Evolutionary conservation across 1,140 invertebrate genomes (phyloP).

Genomic region (Agrypnia vestita): DNA sequence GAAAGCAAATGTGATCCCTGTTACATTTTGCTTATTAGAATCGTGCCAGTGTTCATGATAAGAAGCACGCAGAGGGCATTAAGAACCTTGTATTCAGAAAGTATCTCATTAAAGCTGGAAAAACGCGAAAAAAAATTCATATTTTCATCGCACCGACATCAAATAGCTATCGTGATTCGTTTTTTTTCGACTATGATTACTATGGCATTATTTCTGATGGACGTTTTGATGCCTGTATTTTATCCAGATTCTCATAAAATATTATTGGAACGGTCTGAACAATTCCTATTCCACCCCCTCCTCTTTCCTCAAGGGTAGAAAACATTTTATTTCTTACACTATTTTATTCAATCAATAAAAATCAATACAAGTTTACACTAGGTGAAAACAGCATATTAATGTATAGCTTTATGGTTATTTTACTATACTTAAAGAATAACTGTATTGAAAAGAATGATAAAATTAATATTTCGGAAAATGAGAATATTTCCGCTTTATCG

Average conservation of each 20-base stretch:
- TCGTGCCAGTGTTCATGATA: neutral
- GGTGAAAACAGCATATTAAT: neutral
- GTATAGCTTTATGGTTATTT: too few species aligned
- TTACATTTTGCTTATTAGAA: neutral
- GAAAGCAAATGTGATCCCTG: neutral
- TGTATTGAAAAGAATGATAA: too few species aligned
- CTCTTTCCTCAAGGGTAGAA: neutral
- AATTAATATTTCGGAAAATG: too few species aligned
- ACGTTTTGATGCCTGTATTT: slow-evolving; percentile 5
- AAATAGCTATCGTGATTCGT: slow-evolving; percentile 10
- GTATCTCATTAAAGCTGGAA: slow-evolving; percentile 8
- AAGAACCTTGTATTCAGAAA: slow-evolving; percentile 12
- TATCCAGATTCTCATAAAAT: neutral
- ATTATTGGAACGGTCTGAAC: neutral
- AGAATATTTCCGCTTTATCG: too few species aligned
- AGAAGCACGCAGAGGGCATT: slow-evolving; percentile 18
- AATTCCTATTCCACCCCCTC: too few species aligned
- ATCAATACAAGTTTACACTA: neutral
- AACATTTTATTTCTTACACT: too few species aligned
- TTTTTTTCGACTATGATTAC: slow-evolving; percentile 16
- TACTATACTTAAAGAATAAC: too few species aligned
- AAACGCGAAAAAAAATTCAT: slow-evolving; percentile 13
- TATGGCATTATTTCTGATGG: neutral
- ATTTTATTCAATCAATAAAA: too few species aligned
- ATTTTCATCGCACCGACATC: slow-evolving; percentile 1